phyloP scores from a whole-genome alignment of 2,888 invertebrate species.

The Yponomeuta plumbellus region DNA sequence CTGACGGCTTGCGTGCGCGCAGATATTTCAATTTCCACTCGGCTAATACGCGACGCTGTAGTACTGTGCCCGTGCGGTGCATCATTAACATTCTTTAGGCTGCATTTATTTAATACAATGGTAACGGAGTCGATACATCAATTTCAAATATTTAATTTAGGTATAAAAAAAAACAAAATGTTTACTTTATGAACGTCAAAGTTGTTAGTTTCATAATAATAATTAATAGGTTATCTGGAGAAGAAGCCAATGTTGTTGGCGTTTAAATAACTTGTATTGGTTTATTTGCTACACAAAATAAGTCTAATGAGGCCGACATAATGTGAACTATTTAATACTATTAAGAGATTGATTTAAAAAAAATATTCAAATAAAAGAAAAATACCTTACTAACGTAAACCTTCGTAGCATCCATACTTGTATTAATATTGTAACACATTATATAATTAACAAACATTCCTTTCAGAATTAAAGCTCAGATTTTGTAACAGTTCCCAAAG shows the following conservation, averaged over 20 bases:
- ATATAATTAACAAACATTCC: constrained; percentile 1
- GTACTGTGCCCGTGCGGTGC: neutral
- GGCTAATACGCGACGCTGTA: constrained; percentile 38
- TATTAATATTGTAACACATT: neutral
- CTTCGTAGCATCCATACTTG: neutral
- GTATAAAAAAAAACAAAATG: too few relatives aligned
- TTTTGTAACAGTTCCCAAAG: neutral
- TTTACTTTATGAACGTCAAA: too few relatives aligned
- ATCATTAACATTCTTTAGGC: constrained; percentile 8
- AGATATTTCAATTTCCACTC: constrained; percentile 56
- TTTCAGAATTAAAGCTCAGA: neutral
- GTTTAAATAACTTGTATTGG: too few relatives aligned
- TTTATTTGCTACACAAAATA: too few relatives aligned
- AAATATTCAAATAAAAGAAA: too few relatives aligned
- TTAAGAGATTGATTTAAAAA: too few relatives aligned
- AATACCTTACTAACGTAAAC: neutral
- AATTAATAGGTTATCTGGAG: too few relatives aligned
- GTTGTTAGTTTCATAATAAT: too few relatives aligned
- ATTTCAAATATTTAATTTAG: too few relatives aligned
- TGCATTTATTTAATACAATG: neutral
- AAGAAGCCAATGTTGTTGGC: too few relatives aligned
- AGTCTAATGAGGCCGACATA: too few relatives aligned
- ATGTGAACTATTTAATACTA: too few relatives aligned
- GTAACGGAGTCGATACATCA: neutral
- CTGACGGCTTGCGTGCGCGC: constrained; percentile 39